phyloP scores from a whole-genome alignment of 2,888 invertebrate genomes.

The Mesorhabditis spiculigera region DNA sequence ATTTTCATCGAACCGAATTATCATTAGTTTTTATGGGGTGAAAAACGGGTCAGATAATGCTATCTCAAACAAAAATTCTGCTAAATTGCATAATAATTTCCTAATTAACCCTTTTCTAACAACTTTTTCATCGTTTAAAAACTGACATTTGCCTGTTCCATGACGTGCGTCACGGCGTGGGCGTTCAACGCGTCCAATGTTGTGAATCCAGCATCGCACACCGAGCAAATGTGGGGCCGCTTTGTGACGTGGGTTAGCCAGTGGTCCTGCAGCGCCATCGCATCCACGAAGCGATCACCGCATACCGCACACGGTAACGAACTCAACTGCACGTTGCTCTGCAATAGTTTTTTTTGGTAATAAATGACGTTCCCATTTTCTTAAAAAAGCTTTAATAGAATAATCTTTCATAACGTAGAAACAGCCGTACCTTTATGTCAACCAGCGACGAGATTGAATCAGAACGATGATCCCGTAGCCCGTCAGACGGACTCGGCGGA shows the following conservation, averaged over 20 bases:
- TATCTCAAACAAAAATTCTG: too few species aligned
- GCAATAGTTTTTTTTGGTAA: background rate
- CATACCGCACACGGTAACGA: conserved; percentile 13
- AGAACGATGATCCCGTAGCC: background rate
- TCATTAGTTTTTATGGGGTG: too few species aligned
- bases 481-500: background rate
- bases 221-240: conserved; percentile 62
- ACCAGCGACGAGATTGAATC: background rate
- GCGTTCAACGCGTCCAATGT: conserved; percentile 60
- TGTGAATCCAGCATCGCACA: conserved; percentile 64
- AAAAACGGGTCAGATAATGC: too few species aligned
- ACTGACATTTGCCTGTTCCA: conserved; percentile 14
- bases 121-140: background rate
- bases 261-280: conserved; percentile 29
- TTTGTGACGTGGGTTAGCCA: conserved; percentile 56
- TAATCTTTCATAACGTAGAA: background rate
- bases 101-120: too few species aligned
- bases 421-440: background rate
- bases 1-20: too few species aligned
- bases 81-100: too few species aligned
- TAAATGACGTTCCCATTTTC: background rate
- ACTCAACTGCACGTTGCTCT: background rate
- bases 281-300: conserved; percentile 15
- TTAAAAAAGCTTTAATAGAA: conserved; percentile 15
- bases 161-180: conserved; percentile 60